A percentile compares a stretch with the other conserved stretches of the same genome.
Conservation (phyloP, 1,140 invertebrate genomes). For the Calephelis nemesis region DNA sequence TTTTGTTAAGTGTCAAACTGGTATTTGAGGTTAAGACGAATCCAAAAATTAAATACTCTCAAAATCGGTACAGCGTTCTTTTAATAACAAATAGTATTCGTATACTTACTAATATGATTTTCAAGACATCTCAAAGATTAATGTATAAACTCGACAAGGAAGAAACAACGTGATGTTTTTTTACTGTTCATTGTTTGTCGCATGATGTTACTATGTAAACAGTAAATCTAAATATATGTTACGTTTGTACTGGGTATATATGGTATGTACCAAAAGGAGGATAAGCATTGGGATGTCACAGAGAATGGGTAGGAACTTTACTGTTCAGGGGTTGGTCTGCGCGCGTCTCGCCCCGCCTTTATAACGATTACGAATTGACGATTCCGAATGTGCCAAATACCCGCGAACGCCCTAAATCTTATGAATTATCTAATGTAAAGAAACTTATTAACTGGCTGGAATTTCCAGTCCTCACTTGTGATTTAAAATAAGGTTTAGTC, state of each 20-base stretch:
- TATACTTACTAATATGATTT: too few species aligned
- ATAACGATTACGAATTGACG: slow-evolving; percentile 52
- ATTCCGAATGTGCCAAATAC: slow-evolving; percentile 31
- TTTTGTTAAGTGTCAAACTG: too few species aligned
- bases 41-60: too few species aligned
- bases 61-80: too few species aligned
- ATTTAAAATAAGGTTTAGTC: not conserved
- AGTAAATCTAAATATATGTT: not conserved
- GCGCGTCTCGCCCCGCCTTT: slow-evolving; percentile 49
- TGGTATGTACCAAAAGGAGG: slow-evolving; percentile 3
- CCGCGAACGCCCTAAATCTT: slow-evolving; percentile 8
- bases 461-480: not conserved
- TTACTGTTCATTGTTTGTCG: too few species aligned
- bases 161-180: too few species aligned
- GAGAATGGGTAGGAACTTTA: slow-evolving; percentile 48
- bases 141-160: too few species aligned
- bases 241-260: not conserved
- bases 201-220: not conserved
- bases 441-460: not conserved
- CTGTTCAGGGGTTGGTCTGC: slow-evolving; percentile 50
- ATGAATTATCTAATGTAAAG: slow-evolving; percentile 18
- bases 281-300: slow-evolving; percentile 37
- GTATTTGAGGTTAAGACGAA: too few species aligned
- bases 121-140: too few species aligned
- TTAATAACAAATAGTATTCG: too few species aligned